Evolutionary conservation across 2,113 vertebrate species (phyloP), one percentile per base, ranked within the genome.

Genomic region (Lates calcarifer): DNA sequence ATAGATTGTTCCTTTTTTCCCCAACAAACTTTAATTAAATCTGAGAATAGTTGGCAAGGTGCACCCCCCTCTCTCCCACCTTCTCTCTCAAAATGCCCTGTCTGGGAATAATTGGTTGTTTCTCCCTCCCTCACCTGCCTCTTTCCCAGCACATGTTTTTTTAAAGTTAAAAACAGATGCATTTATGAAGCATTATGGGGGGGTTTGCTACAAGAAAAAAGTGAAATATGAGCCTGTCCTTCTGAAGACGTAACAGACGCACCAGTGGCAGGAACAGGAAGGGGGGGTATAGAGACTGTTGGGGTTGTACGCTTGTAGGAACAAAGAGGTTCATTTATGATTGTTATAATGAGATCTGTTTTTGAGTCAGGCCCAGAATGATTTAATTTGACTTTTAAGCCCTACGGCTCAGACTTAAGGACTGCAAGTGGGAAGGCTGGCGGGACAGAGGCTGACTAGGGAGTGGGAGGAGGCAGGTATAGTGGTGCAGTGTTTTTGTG

Each of bases 271-370:
- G 71, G 72, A 81, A 72, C 69, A 81, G 84, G 85, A 87, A 87
- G 11, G 18, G 11, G 18, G 70, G 71, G 79, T 55, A 68, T 69
- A 80, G 74, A 85, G 87, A 62, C 78, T 73, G 70, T 72, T 86
- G 81, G 81, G 82, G 60, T 79, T 72, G 28, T 60, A 24, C 53
- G 84, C 51, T 51, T 61, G 51, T 17, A 45, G 55, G 65, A 87
- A 91, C 87, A 93, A 93, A 93, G 90, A 84, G 57, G 67, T 76
- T 85, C 72, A 89, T 91, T 92, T 91, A 93, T 84, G 84, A 85
- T 85, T 79, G 81, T 80, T 88, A 66, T 84, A 90, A 90, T 86
- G 65, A 87, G 77, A 90, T 89, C 79, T 91, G 74, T 73, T 90
- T 90, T 74, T 53, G 62, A 83, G 78, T 79, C 71, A 2, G 74